Evolutionary conservation across 2,888 invertebrate genomes (phyloP).

Genomic region (Tuta absoluta): DNA sequence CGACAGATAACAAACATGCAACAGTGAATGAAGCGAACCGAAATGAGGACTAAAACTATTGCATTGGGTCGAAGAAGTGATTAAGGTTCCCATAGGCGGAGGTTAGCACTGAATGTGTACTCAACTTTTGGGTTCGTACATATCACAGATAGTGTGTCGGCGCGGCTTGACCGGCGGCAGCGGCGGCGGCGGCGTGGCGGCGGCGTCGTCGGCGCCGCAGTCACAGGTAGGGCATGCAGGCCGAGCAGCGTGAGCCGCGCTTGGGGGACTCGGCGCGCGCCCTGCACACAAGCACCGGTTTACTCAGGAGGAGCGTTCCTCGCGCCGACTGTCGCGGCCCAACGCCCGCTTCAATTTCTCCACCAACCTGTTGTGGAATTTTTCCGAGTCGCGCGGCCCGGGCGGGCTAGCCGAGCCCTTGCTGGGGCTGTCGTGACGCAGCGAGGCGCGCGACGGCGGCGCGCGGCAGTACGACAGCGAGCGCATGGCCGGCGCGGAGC

Average conservation of each 20-base stretch:
- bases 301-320: slow-evolving; percentile 80
- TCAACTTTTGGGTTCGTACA: slow-evolving; percentile 66
- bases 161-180: slow-evolving; percentile 40
- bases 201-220: slow-evolving; percentile 34
- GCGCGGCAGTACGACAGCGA: slow-evolving; percentile 78
- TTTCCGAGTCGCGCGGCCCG: slow-evolving; percentile 82
- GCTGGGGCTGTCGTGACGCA: slow-evolving; percentile 84
- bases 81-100: slow-evolving; percentile 52
- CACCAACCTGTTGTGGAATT: slow-evolving; percentile 90
- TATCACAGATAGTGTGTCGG: slow-evolving; percentile 71
- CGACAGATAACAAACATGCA: slow-evolving; percentile 57
- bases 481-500: slow-evolving; percentile 85
- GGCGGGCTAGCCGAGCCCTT: slow-evolving; percentile 84
- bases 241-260: slow-evolving; percentile 34
- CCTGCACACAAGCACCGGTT: slow-evolving; percentile 76
- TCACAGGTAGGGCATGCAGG: slow-evolving; percentile 62
- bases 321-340: slow-evolving; percentile 78
- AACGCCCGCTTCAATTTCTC: slow-evolving; percentile 89
- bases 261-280: slow-evolving; percentile 73
- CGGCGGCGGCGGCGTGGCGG: slow-evolving; percentile 30
- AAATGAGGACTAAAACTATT: slow-evolving; percentile 48
- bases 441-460: slow-evolving; percentile 82
- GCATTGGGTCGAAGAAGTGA: slow-evolving; percentile 47
- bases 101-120: slow-evolving; percentile 63
- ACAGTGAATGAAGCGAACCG: slow-evolving; percentile 55